phyloP scores from a whole-genome alignment of 37 sponge, comb jelly and placozoan species.

The Haliclona indistincta region DNA sequence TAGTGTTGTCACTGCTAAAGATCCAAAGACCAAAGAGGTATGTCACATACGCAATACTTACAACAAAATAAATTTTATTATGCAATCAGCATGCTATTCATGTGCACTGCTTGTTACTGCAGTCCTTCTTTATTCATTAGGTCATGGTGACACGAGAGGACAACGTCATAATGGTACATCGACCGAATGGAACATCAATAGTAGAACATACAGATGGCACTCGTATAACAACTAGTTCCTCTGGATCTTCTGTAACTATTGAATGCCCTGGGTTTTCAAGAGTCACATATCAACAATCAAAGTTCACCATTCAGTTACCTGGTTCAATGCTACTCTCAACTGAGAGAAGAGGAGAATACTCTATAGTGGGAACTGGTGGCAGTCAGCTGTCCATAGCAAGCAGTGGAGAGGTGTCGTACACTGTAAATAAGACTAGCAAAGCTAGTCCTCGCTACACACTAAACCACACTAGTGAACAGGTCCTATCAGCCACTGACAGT shows the following conservation, averaged over 20 bases:
- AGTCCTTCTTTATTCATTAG: slow-evolving; percentile 24
- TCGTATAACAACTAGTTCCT: slow-evolving; percentile 62
- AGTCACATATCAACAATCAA: slow-evolving; percentile 39
- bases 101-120: slow-evolving; percentile 10
- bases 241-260: not conserved
- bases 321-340: not conserved
- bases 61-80: not conserved
- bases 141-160: slow-evolving; percentile 83
- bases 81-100: too few species aligned
- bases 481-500: slow-evolving; percentile 21
- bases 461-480: slow-evolving; percentile 21
- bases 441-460: slow-evolving; percentile 9
- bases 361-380: slow-evolving; percentile 1
- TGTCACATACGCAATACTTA: not conserved
- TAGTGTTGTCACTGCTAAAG: slow-evolving; percentile 40
- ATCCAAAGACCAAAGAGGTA: slow-evolving; percentile 73
- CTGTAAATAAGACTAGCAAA: not conserved
- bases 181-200: slow-evolving; percentile 64
- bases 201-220: slow-evolving; percentile 91
- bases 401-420: slow-evolving; percentile 25
- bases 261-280: slow-evolving; percentile 85
- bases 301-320: slow-evolving; percentile 8
- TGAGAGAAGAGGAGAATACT: slow-evolving; percentile 16
- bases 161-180: slow-evolving; percentile 48
- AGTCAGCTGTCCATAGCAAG: slow-evolving; percentile 15